These are phyloP conservation scores for Gallinago media DNA, from an alignment of 2,113 vertebrate genomes.

Conservation along the genomic window DNA sequence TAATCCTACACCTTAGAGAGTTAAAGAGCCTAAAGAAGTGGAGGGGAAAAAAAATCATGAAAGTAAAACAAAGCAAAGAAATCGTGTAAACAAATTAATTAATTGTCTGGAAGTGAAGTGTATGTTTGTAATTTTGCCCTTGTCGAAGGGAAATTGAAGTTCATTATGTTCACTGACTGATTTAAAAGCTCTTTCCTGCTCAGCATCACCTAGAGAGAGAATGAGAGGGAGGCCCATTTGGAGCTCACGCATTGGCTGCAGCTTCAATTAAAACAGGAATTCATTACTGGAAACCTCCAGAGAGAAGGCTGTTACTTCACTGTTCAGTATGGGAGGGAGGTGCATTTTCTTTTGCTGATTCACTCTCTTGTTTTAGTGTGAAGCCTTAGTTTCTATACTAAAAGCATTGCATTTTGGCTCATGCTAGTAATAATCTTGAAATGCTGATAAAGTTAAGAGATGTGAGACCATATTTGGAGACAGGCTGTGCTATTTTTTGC, in stretches of 20 bases:
- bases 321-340: background rate
- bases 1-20: constrained; percentile 47
- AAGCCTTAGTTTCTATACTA: background rate
- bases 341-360: constrained; percentile 28
- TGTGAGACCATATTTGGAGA: background rate
- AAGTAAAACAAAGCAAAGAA: constrained; percentile 77
- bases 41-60: constrained; percentile 10
- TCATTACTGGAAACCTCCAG: constrained; percentile 74
- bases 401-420: background rate
- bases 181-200: constrained; percentile 73
- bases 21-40: constrained; percentile 50
- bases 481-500: background rate
- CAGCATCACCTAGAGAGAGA: constrained; percentile 50
- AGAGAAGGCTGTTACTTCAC: constrained; percentile 48
- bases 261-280: constrained; percentile 76
- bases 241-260: constrained; percentile 10
- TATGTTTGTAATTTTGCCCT: constrained; percentile 78
- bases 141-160: constrained; percentile 75
- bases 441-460: background rate
- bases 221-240: constrained; percentile 29
- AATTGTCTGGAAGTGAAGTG: constrained; percentile 80
- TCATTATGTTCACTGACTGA: constrained; percentile 74
- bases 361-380: background rate
- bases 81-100: constrained; percentile 83
- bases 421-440: background rate